Evolutionary conservation across 1,140 invertebrate genomes (phyloP).

Genomic region (Liolophura sinensis): DNA sequence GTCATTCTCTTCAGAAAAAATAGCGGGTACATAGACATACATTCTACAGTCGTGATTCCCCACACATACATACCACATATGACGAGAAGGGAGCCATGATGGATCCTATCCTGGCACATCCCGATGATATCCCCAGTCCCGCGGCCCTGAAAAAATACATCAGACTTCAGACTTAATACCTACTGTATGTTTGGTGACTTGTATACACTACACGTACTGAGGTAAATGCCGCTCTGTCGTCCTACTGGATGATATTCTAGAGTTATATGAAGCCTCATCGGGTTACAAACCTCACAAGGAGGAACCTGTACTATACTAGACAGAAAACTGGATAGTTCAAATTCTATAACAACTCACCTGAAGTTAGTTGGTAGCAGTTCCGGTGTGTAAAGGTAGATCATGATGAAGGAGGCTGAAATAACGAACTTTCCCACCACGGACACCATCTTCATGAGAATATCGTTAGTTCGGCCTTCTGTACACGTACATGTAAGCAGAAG

Average conservation of each 20-base stretch:
- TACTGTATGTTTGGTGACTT: no score
- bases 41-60: no score
- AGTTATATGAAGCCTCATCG: no score
- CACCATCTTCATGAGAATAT: slow-evolving; percentile 41
- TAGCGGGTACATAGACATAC: no score
- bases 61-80: slow-evolving; percentile 6
- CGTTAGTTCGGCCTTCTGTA: neutral
- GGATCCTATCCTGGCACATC: slow-evolving; percentile 15
- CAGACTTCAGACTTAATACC: no score
- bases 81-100: slow-evolving; percentile 21
- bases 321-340: no score
- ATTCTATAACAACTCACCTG: slow-evolving; percentile 15
- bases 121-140: slow-evolving; percentile 15
- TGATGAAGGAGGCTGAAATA: slow-evolving; percentile 78
- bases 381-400: slow-evolving; percentile 86
- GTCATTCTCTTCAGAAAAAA: no score
- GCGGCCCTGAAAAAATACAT: slow-evolving; percentile 12
- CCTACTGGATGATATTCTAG: no score
- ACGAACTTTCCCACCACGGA: slow-evolving; percentile 76
- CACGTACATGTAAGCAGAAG: neutral
- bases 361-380: slow-evolving; percentile 70
- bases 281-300: no score
- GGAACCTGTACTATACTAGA: no score
- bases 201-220: no score
- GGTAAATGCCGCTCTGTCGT: no score